Conservation (phyloP, 2,113 vertebrate species). For the Hemiprocne comata region DNA sequence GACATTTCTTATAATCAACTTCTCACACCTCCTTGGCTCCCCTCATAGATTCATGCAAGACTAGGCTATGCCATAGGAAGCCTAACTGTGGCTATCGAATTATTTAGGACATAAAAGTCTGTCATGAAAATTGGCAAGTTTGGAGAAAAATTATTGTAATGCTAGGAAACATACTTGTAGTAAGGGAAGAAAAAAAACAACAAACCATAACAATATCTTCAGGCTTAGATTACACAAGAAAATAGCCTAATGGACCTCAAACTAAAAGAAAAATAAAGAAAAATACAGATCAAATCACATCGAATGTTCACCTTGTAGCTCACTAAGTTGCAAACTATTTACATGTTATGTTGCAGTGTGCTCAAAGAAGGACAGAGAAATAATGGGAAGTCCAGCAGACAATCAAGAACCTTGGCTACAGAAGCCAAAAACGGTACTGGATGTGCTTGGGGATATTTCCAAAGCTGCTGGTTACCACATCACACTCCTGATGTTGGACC, state of each 20-base stretch:
- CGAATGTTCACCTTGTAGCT: background rate
- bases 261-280: background rate
- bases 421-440: rapidly evolving
- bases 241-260: background rate
- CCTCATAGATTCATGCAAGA: rapidly evolving
- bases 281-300: background rate
- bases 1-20: background rate
- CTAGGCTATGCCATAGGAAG: background rate
- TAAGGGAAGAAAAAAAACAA: background rate
- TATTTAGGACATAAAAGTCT: background rate
- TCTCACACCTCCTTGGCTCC: background rate
- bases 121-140: background rate
- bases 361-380: background rate
- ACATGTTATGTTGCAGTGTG: background rate
- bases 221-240: background rate
- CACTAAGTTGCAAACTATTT: background rate
- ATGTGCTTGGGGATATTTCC: background rate
- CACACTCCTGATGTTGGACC: background rate
- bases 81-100: background rate
- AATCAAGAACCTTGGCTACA: background rate
- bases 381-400: rapidly evolving
- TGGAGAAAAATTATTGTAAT: background rate
- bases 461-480: background rate
- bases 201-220: background rate
- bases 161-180: background rate